Evolutionary conservation across 2,888 invertebrate genomes (phyloP).

Genomic region (Teleogryllus oceanicus): DNA sequence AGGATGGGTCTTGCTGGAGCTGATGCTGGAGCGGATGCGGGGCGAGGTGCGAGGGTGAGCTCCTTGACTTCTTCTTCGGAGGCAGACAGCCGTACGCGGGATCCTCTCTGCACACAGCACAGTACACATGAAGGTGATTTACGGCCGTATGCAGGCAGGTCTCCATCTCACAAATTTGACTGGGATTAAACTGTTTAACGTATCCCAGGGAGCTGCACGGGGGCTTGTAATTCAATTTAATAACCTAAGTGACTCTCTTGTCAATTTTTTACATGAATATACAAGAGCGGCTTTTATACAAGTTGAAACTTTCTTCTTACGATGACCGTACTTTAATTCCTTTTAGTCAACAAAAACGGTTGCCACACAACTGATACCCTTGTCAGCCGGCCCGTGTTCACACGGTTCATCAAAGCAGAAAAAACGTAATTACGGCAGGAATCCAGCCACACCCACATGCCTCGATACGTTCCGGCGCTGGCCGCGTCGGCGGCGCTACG

Average conservation of each 20-base stretch:
- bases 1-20: neutral
- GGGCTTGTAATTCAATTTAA: constrained; percentile 11
- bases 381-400: constrained; percentile 18
- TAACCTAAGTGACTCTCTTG: constrained; percentile 18
- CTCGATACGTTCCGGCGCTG: neutral
- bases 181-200: neutral
- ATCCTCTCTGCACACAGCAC: neutral
- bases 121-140: constrained; percentile 9
- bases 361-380: constrained; percentile 18
- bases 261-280: constrained; percentile 18
- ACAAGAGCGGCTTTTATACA: constrained; percentile 11
- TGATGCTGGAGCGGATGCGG: neutral
- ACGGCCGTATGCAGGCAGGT: neutral
- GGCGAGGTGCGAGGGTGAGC: neutral
- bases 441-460: constrained; percentile 6
- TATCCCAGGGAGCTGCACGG: neutral
- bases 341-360: constrained; percentile 1
- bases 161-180: constrained; percentile 10
- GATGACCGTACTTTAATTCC: constrained; percentile 7
- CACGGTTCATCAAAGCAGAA: constrained; percentile 18
- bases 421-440: constrained; percentile 18
- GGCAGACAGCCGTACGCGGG: neutral
- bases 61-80: neutral
- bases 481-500: neutral
- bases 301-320: constrained; percentile 10